Percentiles rank a stretch among this genome's conserved stretches.
phyloP scores from a whole-genome alignment of 1,140 invertebrate species.

The Drosophila rufa region DNA sequence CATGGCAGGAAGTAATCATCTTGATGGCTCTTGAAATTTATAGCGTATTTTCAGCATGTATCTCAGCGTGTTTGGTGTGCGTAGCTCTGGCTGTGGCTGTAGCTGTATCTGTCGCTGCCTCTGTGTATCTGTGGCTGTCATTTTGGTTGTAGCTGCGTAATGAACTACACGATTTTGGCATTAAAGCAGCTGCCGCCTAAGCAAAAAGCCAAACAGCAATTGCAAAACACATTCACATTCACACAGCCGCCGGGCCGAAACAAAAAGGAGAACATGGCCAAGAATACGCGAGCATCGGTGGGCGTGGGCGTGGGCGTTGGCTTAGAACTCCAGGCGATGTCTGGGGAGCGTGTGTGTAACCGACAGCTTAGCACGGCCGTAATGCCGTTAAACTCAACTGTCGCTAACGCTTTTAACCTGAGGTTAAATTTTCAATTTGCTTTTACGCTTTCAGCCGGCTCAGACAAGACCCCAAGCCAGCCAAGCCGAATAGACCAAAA shows the following conservation, averaged over 20 bases:
- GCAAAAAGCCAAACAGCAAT: slow-evolving; percentile 64
- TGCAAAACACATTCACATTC: slow-evolving; percentile 56
- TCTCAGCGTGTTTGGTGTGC: slow-evolving; percentile 14
- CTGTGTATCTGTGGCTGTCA: slow-evolving; percentile 23
- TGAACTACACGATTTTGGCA: slow-evolving; percentile 82
- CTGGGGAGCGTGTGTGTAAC: slow-evolving; percentile 55
- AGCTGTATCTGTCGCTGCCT: not conserved
- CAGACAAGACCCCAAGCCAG: slow-evolving; percentile 41
- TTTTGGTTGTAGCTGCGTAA: slow-evolving; percentile 50
- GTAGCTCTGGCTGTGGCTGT: not conserved
- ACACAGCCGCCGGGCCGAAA: slow-evolving; percentile 41
- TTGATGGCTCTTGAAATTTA: slow-evolving; percentile 83
- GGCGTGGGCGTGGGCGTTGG: slow-evolving; percentile 57
- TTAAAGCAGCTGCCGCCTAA: slow-evolving; percentile 67
- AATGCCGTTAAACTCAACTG: slow-evolving; percentile 83
- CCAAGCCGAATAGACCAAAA: slow-evolving; percentile 16
- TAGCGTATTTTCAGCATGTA: slow-evolving; percentile 58
- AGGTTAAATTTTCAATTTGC: slow-evolving; percentile 84
- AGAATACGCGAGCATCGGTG: slow-evolving; percentile 38
- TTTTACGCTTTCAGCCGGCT: slow-evolving; percentile 59
- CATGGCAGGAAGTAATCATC: slow-evolving; percentile 83
- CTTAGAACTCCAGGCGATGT: slow-evolving; percentile 48
- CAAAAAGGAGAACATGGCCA: slow-evolving; percentile 34
- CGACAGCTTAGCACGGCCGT: slow-evolving; percentile 80
- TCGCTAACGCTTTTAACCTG: slow-evolving; percentile 82